Base-by-base conservation (phyloP, 2,113 vertebrate genomes). In the Scalopus aquaticus region DNA sequence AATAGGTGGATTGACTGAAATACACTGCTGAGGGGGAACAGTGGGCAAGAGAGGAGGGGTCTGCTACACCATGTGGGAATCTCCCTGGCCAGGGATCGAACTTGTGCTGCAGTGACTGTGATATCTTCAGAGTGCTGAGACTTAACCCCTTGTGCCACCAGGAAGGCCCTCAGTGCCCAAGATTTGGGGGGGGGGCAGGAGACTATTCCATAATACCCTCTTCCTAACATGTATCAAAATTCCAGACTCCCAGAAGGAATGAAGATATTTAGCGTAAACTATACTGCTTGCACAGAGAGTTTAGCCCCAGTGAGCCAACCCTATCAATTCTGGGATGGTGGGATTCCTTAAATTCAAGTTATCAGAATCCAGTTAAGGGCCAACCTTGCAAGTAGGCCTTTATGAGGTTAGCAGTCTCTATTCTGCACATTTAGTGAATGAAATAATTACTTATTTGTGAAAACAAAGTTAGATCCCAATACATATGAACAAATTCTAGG, bases 361-460 rank as follows among this genome's bases (percentile, higher is more conserved):
- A 64, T 42, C 51, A 90, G 62, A 77, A 37, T 94, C 39, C n/a
- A 60, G 24, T n/a, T 32, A 42, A 79, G 44, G 72, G 42, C 72
- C 42, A 78, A 28, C 56, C 13, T 30, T 37, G 5, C 72, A 90
- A 90, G 42, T 10, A 84, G n/a, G 49, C 35, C 7, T 83, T 89
- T 69, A 30, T 32, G 60, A 93, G 26, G 28, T 81, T 67, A 78
- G 39, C 72, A 62, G 2, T 78, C 30, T 70, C 24, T 51, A 16
- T 9, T 49, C 72, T 90, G 28, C 22, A 85, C 74, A 56, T 80
- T 76, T 42, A n/a, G 24, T 79, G 39, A 73, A 54, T 54, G 39
- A 73, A 46, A 85, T 85, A 90, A 60, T 90, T 90, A 79, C 8
- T 17, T 90, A 65, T 79, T 90, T 86, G n/a, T 56, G 28, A 44